phyloP scores from a whole-genome alignment of 2,797 vertebrate genomes.

The Gymnopithys bicolor region DNA sequence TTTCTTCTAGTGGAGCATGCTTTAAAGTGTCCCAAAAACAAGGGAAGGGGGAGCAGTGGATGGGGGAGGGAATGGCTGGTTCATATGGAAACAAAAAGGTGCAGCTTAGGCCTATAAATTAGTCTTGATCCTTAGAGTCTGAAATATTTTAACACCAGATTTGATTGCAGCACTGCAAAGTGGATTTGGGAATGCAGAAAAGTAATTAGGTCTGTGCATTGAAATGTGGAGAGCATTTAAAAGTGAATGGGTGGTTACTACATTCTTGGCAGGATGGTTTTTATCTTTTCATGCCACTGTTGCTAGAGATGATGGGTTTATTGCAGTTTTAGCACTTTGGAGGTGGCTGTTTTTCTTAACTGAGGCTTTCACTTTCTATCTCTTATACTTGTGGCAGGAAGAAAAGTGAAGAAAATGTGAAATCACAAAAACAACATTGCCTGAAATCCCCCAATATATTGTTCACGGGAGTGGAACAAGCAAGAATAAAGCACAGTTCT shows the following conservation, averaged over 20 bases:
- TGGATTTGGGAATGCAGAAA: slow-evolving; percentile 90
- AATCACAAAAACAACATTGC: slow-evolving; percentile 52
- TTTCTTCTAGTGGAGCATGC: slow-evolving; percentile 84
- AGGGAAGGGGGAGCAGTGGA: slow-evolving; percentile 75
- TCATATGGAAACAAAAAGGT: slow-evolving; percentile 79
- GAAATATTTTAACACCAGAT: slow-evolving; percentile 87
- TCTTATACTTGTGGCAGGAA: slow-evolving; percentile 65
- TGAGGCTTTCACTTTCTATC: slow-evolving; percentile 74
- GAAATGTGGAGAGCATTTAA: slow-evolving; percentile 97
- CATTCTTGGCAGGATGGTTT: slow-evolving; percentile 86
- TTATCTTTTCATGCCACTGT: slow-evolving; percentile 91
- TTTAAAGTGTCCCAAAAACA: slow-evolving; percentile 85
- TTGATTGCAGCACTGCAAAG: slow-evolving; percentile 83
- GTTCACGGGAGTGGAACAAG: slow-evolving; percentile 58
- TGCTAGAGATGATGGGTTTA: slow-evolving; percentile 98
- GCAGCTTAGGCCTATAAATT: slow-evolving; percentile 85
- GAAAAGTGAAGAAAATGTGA: slow-evolving; percentile 67
- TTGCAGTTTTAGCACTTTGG: slow-evolving; percentile 96
- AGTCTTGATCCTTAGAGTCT: slow-evolving; percentile 85
- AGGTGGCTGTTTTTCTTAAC: slow-evolving; percentile 84
- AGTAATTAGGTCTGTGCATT: slow-evolving; percentile 97
- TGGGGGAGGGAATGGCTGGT: slow-evolving; percentile 18
- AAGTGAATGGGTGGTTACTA: slow-evolving; percentile 96
- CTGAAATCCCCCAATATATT: slow-evolving; percentile 63
- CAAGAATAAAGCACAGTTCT: slow-evolving; percentile 52